A percentile compares a stretch with the other conserved stretches of the same genome.
These are phyloP conservation scores for Litoditis marina DNA, from an alignment of 2,888 invertebrate species.

Conservation along the genomic window DNA sequence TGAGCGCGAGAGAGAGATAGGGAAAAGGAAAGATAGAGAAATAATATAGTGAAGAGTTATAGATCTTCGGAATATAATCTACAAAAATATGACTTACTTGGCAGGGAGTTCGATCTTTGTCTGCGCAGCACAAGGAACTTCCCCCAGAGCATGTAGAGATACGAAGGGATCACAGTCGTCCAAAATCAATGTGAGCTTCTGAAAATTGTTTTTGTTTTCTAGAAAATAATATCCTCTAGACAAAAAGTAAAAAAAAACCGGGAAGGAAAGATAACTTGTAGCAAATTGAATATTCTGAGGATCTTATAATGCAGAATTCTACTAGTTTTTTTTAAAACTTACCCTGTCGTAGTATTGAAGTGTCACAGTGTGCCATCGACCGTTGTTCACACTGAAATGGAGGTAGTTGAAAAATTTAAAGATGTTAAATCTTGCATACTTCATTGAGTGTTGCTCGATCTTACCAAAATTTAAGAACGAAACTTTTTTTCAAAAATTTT, in stretches of 20 bases:
- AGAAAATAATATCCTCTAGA: too few species aligned
- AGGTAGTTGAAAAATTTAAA: too few species aligned
- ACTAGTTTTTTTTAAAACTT: too few species aligned
- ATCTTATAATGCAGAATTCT: neutral
- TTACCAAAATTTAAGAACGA: too few species aligned
- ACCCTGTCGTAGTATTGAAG: constrained; percentile 50
- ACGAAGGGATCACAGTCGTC: constrained; percentile 51
- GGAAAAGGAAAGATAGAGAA: constrained; percentile 5
- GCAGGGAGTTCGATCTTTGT: constrained; percentile 43
- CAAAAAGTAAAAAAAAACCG: too few species aligned
- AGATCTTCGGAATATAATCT: too few species aligned
- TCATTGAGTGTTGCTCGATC: too few species aligned
- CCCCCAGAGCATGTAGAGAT: constrained; percentile 29
- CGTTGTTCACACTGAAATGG: constrained; percentile 46
- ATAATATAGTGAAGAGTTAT: constrained; percentile 1
- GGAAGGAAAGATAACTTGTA: too few species aligned
- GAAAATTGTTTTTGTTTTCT: constrained; percentile 5
- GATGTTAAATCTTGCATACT: too few species aligned
- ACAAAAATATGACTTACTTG: constrained; percentile 30
- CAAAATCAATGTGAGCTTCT: constrained; percentile 46
- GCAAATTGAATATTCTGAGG: too few species aligned
- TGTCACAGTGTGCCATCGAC: constrained; percentile 55
- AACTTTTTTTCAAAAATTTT: too few species aligned
- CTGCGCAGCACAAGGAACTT: constrained; percentile 44
- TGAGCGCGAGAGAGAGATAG: constrained; percentile 3